Evolutionary conservation across 2,113 vertebrate genomes (phyloP).

Genomic region (Chelonoidis abingdonii): DNA sequence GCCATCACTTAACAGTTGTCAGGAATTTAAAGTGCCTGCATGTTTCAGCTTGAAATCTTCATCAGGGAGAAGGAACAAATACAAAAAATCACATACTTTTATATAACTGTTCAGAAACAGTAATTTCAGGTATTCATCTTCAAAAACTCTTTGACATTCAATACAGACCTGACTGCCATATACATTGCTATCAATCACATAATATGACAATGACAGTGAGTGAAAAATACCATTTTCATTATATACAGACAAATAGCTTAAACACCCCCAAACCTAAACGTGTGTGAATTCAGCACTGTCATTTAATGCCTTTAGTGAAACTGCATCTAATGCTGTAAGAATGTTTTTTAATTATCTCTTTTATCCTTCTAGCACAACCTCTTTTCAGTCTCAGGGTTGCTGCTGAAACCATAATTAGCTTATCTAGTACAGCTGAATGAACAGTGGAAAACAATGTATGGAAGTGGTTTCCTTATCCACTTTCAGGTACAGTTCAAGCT

Average conservation of each 20-base stretch:
- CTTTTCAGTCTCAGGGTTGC: not conserved
- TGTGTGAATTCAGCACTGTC: not conserved
- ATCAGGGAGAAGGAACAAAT: not conserved
- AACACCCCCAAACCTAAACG: not conserved
- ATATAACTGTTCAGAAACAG: not conserved
- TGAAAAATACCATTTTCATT: not conserved
- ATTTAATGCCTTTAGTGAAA: not conserved
- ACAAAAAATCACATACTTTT: not conserved
- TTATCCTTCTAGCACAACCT: not conserved
- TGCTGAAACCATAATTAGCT: not conserved
- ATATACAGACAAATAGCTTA: not conserved
- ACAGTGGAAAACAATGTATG: not conserved
- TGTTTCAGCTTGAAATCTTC: not conserved
- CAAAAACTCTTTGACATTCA: not conserved
- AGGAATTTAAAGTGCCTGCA: not conserved
- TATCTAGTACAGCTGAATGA: not conserved
- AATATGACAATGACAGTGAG: not conserved
- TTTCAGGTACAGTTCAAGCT: constrained; percentile 53
- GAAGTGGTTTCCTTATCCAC: not conserved
- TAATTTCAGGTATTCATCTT: not conserved
- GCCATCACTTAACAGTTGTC: fast-evolving
- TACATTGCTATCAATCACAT: not conserved
- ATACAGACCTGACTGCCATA: not conserved
- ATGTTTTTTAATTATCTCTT: not conserved
- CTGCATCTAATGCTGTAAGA: not conserved